These are phyloP conservation scores for Eucidaris tribuloides DNA, from an alignment of 35 echinoderm and acorn worm species.

Conservation along the genomic window DNA sequence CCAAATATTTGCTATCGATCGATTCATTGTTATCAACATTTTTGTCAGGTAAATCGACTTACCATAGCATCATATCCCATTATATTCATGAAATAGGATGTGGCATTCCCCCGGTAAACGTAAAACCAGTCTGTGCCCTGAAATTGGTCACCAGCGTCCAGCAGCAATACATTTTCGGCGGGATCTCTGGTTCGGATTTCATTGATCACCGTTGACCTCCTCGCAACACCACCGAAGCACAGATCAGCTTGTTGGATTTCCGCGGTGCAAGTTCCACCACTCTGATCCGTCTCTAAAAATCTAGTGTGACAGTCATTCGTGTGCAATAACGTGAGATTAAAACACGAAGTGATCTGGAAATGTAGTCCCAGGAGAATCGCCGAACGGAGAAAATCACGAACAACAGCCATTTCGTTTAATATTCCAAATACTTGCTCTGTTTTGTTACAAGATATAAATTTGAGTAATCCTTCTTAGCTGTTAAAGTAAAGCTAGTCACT, in stretches of 20 bases:
- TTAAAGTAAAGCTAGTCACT: no score
- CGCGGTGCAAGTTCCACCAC: constrained; percentile 42
- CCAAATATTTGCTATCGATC: no score
- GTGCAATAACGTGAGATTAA: constrained; percentile 59
- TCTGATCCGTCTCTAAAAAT: constrained; percentile 51
- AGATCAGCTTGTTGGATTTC: not conserved
- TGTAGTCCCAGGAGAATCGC: no score
- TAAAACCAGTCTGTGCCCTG: constrained; percentile 95
- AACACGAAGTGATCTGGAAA: no score
- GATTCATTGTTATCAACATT: no score
- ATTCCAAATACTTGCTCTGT: no score
- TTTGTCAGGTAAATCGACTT: no score
- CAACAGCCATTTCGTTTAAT: no score
- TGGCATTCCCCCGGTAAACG: constrained; percentile 66
- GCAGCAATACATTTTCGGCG: constrained; percentile 41
- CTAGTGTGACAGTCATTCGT: constrained; percentile 89
- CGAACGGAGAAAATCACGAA: no score
- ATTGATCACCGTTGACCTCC: constrained; percentile 43
- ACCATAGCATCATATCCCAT: constrained; percentile 92
- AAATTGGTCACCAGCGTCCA: constrained; percentile 87
- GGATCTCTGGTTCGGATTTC: constrained; percentile 32
- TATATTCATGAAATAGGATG: constrained; percentile 78
- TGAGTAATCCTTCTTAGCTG: no score
- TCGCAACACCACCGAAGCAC: constrained; percentile 69
- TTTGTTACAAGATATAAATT: no score